Conservation (phyloP, 2,113 vertebrate genomes). For the Chroicocephalus ridibundus region DNA sequence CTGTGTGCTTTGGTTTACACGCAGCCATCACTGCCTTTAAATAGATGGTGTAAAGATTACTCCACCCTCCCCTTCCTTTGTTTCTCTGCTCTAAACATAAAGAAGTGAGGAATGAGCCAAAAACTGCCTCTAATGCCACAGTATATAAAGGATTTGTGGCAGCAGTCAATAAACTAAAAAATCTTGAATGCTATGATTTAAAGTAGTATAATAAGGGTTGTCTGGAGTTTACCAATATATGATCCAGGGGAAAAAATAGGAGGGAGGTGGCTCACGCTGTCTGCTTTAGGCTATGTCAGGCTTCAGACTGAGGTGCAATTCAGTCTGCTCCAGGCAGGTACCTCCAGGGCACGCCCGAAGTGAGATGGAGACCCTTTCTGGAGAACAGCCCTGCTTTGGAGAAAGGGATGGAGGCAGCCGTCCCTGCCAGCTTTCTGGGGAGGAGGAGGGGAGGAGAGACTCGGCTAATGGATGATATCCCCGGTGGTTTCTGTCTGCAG, state of each 20-base stretch:
- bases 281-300: neutral
- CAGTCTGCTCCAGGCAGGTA: neutral
- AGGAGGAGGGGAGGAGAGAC: neutral
- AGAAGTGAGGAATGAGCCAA: slow-evolving; percentile 27
- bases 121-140: neutral
- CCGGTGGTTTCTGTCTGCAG: neutral
- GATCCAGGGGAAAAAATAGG: neutral
- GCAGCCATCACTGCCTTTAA: slow-evolving; percentile 33
- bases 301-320: neutral
- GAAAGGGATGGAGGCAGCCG: neutral
- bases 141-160: neutral
- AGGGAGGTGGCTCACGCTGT: neutral
- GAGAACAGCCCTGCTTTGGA: neutral
- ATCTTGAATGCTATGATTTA: neutral
- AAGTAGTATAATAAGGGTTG: neutral
- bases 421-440: neutral
- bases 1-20: neutral
- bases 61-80: slow-evolving; percentile 44
- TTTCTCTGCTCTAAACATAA: slow-evolving; percentile 44
- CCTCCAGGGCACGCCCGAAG: neutral
- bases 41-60: slow-evolving; percentile 32
- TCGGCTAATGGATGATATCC: neutral
- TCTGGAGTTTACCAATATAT: neutral
- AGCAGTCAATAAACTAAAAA: slow-evolving; percentile 19
- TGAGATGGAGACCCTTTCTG: neutral